Evolutionary conservation across 1,140 invertebrate species (phyloP).

Genomic region (Andrena cerasifolii): DNA sequence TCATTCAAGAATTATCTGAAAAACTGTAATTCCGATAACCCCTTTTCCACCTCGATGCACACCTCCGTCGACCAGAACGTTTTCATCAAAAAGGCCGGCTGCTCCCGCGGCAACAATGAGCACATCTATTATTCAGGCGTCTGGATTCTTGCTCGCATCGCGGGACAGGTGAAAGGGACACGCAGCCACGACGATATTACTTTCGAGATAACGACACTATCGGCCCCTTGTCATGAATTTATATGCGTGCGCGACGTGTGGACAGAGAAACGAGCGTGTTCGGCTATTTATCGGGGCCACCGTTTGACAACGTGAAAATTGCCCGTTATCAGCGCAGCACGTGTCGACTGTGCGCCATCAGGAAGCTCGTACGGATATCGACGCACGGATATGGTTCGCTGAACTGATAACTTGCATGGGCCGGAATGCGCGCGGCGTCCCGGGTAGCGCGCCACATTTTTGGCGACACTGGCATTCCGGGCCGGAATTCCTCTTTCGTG

Average conservation of each 20-base stretch:
- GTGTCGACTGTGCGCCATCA: conserved; percentile 11
- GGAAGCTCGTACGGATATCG: conserved; percentile 27
- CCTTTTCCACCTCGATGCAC: not conserved
- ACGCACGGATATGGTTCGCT: conserved; percentile 3
- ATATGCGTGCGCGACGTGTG: not conserved
- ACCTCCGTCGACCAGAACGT: not conserved
- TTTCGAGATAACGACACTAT: conserved; percentile 39
- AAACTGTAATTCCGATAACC: not conserved
- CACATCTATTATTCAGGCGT: not conserved
- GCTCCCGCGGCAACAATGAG: conserved; percentile 17
- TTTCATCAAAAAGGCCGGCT: conserved; percentile 1
- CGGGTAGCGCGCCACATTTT: not conserved
- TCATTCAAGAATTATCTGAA: not conserved
- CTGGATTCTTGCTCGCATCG: not conserved
- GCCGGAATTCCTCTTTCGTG: not conserved
- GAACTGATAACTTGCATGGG: conserved; percentile 28
- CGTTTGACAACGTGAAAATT: conserved; percentile 45
- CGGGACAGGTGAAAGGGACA: conserved; percentile 40
- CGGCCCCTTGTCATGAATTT: conserved; percentile 24
- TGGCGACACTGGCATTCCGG: conserved; percentile 1
- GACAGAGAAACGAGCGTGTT: conserved; percentile 10
- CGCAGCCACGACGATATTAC: conserved; percentile 14
- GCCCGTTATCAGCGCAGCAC: conserved; percentile 30
- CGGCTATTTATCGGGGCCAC: conserved; percentile 35
- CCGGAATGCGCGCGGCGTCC: not conserved